phyloP scores from a whole-genome alignment of 2,797 vertebrate species.

The Typhlichthys subterraneus region DNA sequence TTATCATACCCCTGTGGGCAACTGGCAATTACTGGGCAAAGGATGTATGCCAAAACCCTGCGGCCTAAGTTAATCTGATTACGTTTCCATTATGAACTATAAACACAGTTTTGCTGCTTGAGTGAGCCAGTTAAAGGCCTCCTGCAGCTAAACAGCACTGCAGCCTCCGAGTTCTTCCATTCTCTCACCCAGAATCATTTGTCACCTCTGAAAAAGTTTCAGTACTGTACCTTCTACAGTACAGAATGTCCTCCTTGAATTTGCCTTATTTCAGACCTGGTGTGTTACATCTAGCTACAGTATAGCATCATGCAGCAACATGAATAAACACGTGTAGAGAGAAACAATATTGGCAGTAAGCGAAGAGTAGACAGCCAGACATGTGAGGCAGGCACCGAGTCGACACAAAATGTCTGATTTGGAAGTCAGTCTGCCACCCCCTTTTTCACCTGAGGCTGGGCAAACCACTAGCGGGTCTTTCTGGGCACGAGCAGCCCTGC shows the following conservation, averaged over 20 bases:
- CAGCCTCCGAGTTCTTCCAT: constrained; percentile 55
- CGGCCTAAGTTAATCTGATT: constrained; percentile 79
- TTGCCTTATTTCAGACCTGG: too few relatives aligned
- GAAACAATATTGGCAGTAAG: constrained; percentile 53
- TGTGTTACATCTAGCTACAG: background rate
- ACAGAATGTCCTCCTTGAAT: constrained; percentile 2
- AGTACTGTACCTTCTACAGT: constrained; percentile 7
- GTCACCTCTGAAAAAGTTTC: constrained; percentile 49
- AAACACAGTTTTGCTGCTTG: constrained; percentile 78
- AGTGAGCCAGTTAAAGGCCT: constrained; percentile 76
- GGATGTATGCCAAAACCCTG: constrained; percentile 74
- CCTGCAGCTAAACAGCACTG: constrained; percentile 66
- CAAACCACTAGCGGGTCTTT: constrained; percentile 52
- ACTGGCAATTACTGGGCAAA: constrained; percentile 76
- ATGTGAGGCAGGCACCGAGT: constrained; percentile 43
- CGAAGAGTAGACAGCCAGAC: constrained; percentile 44
- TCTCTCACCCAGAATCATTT: constrained; percentile 60
- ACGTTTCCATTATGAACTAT: constrained; percentile 81
- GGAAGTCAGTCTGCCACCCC: constrained; percentile 62
- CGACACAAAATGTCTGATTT: constrained; percentile 53
- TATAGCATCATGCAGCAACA: constrained; percentile 58
- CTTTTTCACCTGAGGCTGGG: constrained; percentile 73
- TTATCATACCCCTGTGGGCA: constrained; percentile 71
- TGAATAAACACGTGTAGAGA: constrained; percentile 74
- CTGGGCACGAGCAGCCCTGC: constrained; percentile 46